Conservation (phyloP, 1,140 invertebrate species). For the Procambarus virginalis region DNA sequence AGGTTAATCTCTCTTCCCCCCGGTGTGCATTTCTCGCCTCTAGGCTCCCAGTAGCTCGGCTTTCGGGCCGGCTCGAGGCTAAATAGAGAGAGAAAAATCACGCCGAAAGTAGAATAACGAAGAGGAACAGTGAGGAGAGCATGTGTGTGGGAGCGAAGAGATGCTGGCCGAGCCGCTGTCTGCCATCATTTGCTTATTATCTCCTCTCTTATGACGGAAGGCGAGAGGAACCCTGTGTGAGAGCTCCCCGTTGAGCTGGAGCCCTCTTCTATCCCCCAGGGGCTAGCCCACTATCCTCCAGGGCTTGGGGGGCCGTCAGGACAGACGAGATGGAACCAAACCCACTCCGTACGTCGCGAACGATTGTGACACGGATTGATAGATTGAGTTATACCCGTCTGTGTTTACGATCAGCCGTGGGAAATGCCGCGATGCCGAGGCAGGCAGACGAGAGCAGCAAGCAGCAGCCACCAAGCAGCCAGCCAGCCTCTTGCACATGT, state of each 20-base stretch:
- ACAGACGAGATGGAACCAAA: too few species aligned
- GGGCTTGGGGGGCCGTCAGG: too few species aligned
- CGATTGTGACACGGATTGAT: too few species aligned
- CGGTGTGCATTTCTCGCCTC: not conserved
- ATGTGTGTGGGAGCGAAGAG: not conserved
- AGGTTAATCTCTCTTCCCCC: constrained; percentile 36
- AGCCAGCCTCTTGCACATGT: too few species aligned
- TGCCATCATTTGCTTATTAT: constrained; percentile 3
- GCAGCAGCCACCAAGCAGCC: too few species aligned
- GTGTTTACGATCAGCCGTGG: too few species aligned
- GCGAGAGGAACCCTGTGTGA: not conserved
- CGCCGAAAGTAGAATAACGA: not conserved
- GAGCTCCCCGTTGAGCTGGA: too few species aligned
- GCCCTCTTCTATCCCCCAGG: not conserved
- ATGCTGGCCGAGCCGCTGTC: constrained; percentile 7
- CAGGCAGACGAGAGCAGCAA: too few species aligned
- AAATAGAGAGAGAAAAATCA: not conserved
- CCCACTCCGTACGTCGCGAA: too few species aligned
- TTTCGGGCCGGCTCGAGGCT: not conserved
- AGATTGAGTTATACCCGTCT: too few species aligned
- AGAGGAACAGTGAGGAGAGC: not conserved
- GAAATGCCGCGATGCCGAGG: too few species aligned
- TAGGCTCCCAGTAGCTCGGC: not conserved
- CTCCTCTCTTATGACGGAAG: constrained; percentile 12
- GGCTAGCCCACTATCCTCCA: not conserved